These are phyloP conservation scores for Drosophila seguyi DNA, from an alignment of 1,140 invertebrate genomes.

Conservation along the genomic window DNA sequence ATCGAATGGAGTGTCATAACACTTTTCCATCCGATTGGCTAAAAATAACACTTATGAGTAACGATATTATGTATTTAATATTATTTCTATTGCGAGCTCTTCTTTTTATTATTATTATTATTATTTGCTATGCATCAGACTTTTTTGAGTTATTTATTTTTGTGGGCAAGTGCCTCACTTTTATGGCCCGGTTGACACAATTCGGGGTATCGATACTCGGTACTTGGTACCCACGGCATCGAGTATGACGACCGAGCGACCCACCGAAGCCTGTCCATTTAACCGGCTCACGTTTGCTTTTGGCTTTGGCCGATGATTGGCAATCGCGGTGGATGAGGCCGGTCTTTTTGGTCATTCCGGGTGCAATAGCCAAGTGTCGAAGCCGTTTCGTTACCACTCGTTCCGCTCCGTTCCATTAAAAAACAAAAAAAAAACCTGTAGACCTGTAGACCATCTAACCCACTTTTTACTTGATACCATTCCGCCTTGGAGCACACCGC, in stretches of 20 bases:
- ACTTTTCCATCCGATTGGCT: slow-evolving; percentile 11
- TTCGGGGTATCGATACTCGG: slow-evolving; percentile 8
- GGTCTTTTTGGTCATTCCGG: slow-evolving; percentile 18
- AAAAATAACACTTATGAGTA: slow-evolving; percentile 7
- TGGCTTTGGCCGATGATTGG: slow-evolving; percentile 51
- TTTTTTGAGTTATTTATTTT: background rate
- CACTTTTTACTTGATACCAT: slow-evolving; percentile 47
- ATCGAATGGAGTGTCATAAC: slow-evolving; percentile 8
- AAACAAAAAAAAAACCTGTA: slow-evolving; percentile 33
- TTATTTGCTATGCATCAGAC: slow-evolving; percentile 2
- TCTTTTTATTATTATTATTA: background rate
- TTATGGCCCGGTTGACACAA: slow-evolving; percentile 46
- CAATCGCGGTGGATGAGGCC: slow-evolving; percentile 40
- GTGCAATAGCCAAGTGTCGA: slow-evolving; percentile 66
- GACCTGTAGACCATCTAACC: slow-evolving; percentile 66
- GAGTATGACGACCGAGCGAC: slow-evolving; percentile 6
- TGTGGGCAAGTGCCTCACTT: background rate
- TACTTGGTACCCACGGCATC: background rate
- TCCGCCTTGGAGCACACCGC: slow-evolving; percentile 3
- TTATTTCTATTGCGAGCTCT: background rate
- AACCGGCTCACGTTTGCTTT: slow-evolving; percentile 38
- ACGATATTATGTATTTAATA: slow-evolving; percentile 6
- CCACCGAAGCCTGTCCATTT: slow-evolving; percentile 41
- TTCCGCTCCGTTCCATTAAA: slow-evolving; percentile 38
- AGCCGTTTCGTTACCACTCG: slow-evolving; percentile 40